A percentile compares a stretch with the other conserved stretches of the same genome.
Conservation (phyloP, 37 sponge, comb jelly and placozoan genomes). For the Theonella swinhoei region DNA sequence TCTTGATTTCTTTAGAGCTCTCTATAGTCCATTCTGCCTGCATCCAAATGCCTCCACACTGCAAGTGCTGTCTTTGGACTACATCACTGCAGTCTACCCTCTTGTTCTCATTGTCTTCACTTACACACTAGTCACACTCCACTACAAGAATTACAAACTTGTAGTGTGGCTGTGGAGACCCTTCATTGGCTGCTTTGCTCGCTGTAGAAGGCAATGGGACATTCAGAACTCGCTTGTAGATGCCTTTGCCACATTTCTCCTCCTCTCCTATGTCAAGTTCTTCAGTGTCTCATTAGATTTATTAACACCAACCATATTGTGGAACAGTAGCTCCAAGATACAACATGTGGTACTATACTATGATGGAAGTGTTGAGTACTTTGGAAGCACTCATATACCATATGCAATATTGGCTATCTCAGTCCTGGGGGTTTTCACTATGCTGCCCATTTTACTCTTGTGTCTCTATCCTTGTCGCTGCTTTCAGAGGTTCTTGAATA, state of each 20-base stretch:
- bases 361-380: too few relatives aligned
- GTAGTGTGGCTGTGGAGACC: not conserved
- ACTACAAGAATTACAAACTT: not conserved
- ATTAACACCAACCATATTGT: not conserved
- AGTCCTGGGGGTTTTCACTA: not conserved
- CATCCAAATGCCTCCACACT: not conserved
- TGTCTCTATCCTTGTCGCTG: conserved; percentile 3
- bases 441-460: not conserved
- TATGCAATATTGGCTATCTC: not conserved
- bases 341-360: too few relatives aligned
- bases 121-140: not conserved
- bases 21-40: conserved; percentile 4
- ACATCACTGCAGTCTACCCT: not conserved
- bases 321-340: not conserved
- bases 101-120: not conserved
- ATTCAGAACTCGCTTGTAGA: not conserved
- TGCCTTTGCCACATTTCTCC: not conserved
- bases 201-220: not conserved
- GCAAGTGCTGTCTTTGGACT: not conserved
- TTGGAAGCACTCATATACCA: not conserved
- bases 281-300: not conserved
- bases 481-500: not conserved
- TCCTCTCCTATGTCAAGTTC: not conserved
- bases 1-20: not conserved
- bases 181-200: not conserved